Percentiles rank a stretch among this genome's conserved stretches.
Evolutionary conservation across 37 sponge, comb jelly and placozoan species (phyloP).

Genomic region (Mnemiopsis leidyi): DNA sequence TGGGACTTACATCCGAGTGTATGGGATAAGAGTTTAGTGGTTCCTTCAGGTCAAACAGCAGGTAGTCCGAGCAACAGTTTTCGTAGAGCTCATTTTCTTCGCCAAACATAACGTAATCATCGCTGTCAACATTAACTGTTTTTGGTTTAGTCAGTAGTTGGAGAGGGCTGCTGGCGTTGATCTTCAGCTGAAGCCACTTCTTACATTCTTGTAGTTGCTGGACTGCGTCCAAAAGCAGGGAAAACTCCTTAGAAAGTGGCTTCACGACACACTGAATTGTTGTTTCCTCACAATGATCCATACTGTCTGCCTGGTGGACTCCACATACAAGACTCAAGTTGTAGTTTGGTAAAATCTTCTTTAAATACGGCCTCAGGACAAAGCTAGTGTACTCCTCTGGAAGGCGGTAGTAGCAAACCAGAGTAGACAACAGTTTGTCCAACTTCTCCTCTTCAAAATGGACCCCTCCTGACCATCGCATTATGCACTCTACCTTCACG

Average conservation of each 20-base stretch:
- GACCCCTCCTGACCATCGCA: background rate
- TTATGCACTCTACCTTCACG: background rate
- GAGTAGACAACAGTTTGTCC: background rate
- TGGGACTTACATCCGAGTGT: background rate
- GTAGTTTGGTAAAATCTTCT: background rate
- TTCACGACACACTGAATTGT: background rate
- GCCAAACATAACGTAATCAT: background rate
- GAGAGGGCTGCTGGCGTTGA: background rate
- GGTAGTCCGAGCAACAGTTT: no score
- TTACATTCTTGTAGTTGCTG: background rate
- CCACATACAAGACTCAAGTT: background rate
- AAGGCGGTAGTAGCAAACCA: background rate
- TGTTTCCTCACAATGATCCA: background rate
- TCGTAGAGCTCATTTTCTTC: background rate
- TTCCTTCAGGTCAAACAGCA: background rate
- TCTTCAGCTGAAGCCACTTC: background rate
- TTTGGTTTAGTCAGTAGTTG: background rate
- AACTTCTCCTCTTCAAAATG: background rate
- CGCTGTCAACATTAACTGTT: background rate
- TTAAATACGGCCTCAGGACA: background rate
- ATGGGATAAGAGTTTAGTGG: background rate
- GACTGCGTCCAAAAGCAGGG: background rate
- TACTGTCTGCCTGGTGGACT: background rate
- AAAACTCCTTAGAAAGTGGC: background rate
- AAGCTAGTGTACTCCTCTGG: background rate